Conservation (phyloP, 2,113 vertebrate species). For the Prionailurus viverrinus region DNA sequence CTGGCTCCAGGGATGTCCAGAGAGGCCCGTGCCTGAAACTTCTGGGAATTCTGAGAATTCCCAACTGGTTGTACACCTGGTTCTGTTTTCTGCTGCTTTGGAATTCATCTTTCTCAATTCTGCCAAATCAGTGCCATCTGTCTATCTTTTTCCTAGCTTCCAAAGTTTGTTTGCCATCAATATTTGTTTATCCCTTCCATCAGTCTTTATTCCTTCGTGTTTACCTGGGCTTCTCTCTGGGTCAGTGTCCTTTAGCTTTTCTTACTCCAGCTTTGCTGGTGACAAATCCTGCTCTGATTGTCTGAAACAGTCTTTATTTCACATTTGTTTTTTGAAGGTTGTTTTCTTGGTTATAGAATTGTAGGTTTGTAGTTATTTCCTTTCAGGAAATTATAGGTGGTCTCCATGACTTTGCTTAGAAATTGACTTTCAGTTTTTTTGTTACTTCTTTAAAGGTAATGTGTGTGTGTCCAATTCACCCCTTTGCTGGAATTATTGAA, state of each 20-base stretch:
- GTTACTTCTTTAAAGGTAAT: background rate
- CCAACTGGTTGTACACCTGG: too few relatives aligned
- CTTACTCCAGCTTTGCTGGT: background rate
- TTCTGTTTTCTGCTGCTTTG: background rate
- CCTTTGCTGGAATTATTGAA: background rate
- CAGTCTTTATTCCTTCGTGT: background rate
- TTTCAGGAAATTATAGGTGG: background rate
- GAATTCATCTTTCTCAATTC: background rate
- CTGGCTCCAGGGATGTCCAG: background rate
- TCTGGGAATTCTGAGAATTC: background rate
- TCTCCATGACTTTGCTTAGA: constrained; percentile 2
- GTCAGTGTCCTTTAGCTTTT: background rate
- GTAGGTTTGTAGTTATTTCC: background rate
- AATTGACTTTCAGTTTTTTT: background rate
- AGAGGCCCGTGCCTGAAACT: background rate
- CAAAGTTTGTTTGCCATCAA: background rate
- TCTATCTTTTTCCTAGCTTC: background rate
- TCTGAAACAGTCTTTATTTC: background rate
- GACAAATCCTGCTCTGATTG: constrained; percentile 11
- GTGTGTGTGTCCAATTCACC: background rate
- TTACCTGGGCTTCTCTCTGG: background rate
- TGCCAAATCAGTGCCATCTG: background rate
- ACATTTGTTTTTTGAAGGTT: background rate
- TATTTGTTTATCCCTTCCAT: background rate
- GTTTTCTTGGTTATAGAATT: constrained; percentile 47